Evolutionary conservation across 2,888 invertebrate genomes (phyloP).

Genomic region (Ectropis crepuscularia): DNA sequence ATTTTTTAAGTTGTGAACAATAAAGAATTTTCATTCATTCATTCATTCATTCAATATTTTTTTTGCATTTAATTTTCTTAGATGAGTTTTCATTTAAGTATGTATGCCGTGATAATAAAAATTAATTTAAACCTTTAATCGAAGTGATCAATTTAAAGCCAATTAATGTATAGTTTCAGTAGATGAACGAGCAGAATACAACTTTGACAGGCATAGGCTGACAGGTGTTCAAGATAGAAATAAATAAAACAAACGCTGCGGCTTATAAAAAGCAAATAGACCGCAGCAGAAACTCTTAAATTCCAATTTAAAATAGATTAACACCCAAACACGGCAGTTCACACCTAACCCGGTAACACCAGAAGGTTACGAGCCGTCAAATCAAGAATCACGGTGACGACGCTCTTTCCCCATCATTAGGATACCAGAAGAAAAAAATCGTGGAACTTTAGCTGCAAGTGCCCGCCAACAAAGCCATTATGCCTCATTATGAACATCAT

Average conservation of each 20-base stretch:
- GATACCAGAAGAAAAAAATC: slow-evolving; percentile 71
- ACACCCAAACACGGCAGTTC: slow-evolving; percentile 67
- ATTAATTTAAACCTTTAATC: background rate
- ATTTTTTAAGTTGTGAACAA: no score
- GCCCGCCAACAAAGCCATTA: slow-evolving; percentile 82
- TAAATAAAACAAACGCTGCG: slow-evolving; percentile 29
- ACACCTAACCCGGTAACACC: slow-evolving; percentile 62
- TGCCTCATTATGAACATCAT: slow-evolving; percentile 82
- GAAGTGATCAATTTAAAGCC: background rate
- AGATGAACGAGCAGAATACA: background rate
- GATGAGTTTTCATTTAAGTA: no score
- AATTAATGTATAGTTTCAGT: background rate
- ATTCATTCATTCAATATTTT: no score
- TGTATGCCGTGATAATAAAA: no score
- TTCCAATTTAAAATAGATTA: slow-evolving; percentile 74
- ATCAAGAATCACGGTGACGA: slow-evolving; percentile 73
- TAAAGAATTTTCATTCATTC: no score
- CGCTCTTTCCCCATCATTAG: slow-evolving; percentile 78
- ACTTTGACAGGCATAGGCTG: background rate
- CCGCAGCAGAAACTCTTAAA: slow-evolving; percentile 47
- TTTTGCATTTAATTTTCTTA: no score
- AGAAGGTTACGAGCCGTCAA: slow-evolving; percentile 72
- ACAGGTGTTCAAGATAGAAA: slow-evolving; percentile 22
- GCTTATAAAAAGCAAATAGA: slow-evolving; percentile 48
- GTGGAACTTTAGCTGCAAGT: slow-evolving; percentile 73